Evolutionary conservation across 2,888 invertebrate genomes (phyloP), one percentile per base, ranked within the genome.

Genomic region (Scaptomyza tumidula): DNA sequence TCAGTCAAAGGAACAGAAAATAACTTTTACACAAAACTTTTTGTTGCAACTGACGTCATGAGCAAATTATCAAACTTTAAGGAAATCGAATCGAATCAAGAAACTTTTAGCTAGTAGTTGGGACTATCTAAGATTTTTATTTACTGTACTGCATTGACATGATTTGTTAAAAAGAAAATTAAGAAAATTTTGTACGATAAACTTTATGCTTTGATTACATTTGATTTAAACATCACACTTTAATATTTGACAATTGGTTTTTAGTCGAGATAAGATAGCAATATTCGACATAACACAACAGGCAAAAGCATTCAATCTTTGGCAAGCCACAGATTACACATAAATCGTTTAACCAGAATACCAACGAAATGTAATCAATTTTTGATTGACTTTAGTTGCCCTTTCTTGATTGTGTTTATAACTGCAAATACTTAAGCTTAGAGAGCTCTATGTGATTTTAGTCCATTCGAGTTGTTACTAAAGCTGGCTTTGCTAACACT

Each of bases 261-360:
- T 10, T n/a, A n/a, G 11, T 13, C 35, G 3, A 49, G 62, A 63
- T 63, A 14, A 63, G 62, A 63, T 63, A 49, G 9, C 19, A 14
- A 33, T 14, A 37, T 37, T 10, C 31, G 6, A 16, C 16, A 35
- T 45, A 31, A 24, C 13, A 13, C 16, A 3, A 14, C 24, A 5
- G 9, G 7, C 6, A 31, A 24, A 6, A 10, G 14, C 31, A 31
- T 37, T 31, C 13, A 27, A 14, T 27, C 6, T 16, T 39, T 11
- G 9, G 0, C 10, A 14, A 27, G 11, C 35, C 33, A 41, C 3
- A 49, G 64, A 63, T 45, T 44, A 52, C 7, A 16, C 29, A 1
- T 7, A 5, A 19, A 4, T 37, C 14, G 14, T 31, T 29, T 6
- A 6, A 19, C 14, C 16, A 50, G 6, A 13, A 19, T n/a, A 49